Evolutionary conservation across 53 echinoderm and acorn worm species (phyloP), one percentile per base, ranked within the genome.

Genomic region (Mesocentrotus franciscanus): DNA sequence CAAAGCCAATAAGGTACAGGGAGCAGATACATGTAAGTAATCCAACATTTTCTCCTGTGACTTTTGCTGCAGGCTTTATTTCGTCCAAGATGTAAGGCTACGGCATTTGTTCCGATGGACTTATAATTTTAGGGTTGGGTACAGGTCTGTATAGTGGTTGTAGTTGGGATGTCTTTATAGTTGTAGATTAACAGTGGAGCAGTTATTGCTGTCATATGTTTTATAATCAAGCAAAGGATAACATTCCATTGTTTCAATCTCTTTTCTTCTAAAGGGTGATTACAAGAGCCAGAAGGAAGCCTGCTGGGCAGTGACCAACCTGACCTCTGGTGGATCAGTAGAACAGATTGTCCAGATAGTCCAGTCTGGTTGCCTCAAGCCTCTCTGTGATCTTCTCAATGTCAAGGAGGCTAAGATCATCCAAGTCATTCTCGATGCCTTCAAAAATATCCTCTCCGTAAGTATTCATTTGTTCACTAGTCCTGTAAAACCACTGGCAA

Each of bases 281-380:
- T 99, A 95, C 97, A 99, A 98, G 96, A 96, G 98, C 81, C 97
- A 99, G 97, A 99, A 99, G 97, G 99, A 99, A 83, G 98, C 99
- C 0, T 97, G 97, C 90, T 99, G 99, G 99, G 99, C 99, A 57
- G 92, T 99, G 36, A 98, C 98, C 91, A 99, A 99, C 95, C 95
- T 98, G 93, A 98, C 99, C 11, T 96, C 98, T 0, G 98, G 98
- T 62, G 98, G 97, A 18, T 96, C 96, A 56, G 93, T 98, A 89
- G 97, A 98, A 93, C 98, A 98, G 92, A 97, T 98, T 14, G 97
- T 98, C 64, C 16, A 30, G 8, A 74, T 95, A 1, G 99, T 99
- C 35, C 97, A 97, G 85, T 97, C 98, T 1, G 99, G 99, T 58
- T 97, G 97, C 90, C 78, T 98, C 66, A 95, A 95, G 10, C 97